Percentiles rank a stretch among this genome's conserved stretches.
Evolutionary conservation across 2,797 vertebrate genomes (phyloP).

Genomic region (Acomys russatus): DNA sequence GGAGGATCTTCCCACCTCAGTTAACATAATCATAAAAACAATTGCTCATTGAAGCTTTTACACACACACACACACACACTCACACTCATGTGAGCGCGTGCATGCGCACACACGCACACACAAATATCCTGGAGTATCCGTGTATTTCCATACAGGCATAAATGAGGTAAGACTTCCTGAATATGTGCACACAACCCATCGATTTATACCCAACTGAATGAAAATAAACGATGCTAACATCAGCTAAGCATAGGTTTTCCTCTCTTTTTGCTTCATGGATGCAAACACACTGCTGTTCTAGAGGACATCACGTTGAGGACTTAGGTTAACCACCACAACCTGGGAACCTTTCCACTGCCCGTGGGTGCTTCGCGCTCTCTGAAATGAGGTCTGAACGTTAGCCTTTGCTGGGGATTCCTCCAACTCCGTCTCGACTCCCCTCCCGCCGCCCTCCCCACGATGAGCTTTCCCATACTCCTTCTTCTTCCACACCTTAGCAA

Average conservation of each 20-base stretch:
- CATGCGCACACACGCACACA: too few species aligned
- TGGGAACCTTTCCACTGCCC: not conserved
- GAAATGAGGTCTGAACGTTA: not conserved
- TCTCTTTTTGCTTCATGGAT: not conserved
- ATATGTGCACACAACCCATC: not conserved
- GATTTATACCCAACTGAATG: not conserved
- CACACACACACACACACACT: not conserved
- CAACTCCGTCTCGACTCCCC: not conserved
- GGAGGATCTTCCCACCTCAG: not conserved
- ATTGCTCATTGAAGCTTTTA: too few species aligned
- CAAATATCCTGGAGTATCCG: not conserved
- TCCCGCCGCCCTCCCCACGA: not conserved
- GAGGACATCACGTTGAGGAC: too few species aligned
- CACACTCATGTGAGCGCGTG: too few species aligned
- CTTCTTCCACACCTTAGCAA: not conserved
- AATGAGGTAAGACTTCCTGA: not conserved
- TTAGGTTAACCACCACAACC: not conserved
- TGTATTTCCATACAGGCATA: not conserved
- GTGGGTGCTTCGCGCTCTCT: rapidly evolving
- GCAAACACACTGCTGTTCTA: not conserved
- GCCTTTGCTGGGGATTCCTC: not conserved
- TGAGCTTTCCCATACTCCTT: not conserved
- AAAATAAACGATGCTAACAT: not conserved
- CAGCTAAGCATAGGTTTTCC: not conserved
- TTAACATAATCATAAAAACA: not conserved